Conservation (phyloP, 2,888 invertebrate species). For the Orchesella flavescens region DNA sequence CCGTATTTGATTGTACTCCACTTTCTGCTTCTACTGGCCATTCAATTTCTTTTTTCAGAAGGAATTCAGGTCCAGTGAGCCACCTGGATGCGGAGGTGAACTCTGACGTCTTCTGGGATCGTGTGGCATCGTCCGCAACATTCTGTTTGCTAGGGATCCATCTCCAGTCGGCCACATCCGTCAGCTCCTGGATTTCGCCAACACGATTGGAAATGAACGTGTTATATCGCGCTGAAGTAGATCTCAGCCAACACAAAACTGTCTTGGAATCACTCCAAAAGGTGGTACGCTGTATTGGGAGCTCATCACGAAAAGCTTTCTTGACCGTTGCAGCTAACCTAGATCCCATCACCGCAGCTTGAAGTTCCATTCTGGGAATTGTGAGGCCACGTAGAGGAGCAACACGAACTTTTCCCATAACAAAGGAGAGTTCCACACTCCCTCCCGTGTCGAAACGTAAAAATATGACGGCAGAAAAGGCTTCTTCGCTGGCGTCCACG, state of each 20-base stretch:
- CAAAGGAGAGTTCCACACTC: conserved; percentile 31
- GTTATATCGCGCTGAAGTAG: conserved; percentile 47
- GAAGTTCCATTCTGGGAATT: conserved; percentile 68
- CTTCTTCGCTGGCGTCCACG: conserved; percentile 63
- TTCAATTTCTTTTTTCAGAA: conserved; percentile 23
- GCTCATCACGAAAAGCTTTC: neutral
- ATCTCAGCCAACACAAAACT: conserved; percentile 66
- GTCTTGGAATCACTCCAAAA: conserved; percentile 66
- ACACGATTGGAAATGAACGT: conserved; percentile 66
- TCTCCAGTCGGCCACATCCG: conserved; percentile 55
- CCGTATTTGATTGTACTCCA: neutral
- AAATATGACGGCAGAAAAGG: conserved; percentile 59
- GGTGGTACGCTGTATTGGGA: neutral
- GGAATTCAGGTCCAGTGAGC: conserved; percentile 69
- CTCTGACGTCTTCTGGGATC: conserved; percentile 32
- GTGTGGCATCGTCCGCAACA: conserved; percentile 68
- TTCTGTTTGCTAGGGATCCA: conserved; percentile 68
- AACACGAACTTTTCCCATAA: conserved; percentile 63
- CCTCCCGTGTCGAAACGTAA: conserved; percentile 39
- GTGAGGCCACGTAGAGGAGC: conserved; percentile 61
- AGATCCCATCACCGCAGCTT: conserved; percentile 67
- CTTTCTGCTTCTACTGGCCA: conserved; percentile 65
- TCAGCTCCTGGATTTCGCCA: conserved; percentile 61
- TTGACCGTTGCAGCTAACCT: conserved; percentile 24
- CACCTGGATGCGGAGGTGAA: conserved; percentile 53